Conservation (phyloP, 2,888 invertebrate genomes). For the Drosophila kuntzei region DNA sequence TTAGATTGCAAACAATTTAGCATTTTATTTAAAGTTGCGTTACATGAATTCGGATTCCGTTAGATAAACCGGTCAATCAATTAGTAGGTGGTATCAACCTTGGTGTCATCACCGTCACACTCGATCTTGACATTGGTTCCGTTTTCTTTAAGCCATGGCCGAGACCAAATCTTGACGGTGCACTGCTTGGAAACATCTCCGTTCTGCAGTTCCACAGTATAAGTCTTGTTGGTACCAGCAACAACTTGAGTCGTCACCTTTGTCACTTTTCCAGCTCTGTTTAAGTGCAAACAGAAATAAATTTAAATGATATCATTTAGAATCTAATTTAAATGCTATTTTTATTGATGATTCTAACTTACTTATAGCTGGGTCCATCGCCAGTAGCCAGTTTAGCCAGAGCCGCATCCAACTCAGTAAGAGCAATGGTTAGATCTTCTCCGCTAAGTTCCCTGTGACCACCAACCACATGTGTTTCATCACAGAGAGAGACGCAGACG, state of each 20-base stretch:
- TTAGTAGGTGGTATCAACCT: slow-evolving; percentile 7
- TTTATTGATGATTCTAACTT: slow-evolving; percentile 14
- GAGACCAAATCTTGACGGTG: slow-evolving; percentile 62
- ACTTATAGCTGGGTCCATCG: slow-evolving; percentile 65
- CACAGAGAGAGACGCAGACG: slow-evolving; percentile 13
- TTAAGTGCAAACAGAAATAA: not conserved
- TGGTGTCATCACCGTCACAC: slow-evolving; percentile 42
- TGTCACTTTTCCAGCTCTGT: slow-evolving; percentile 55
- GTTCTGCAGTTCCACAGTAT: slow-evolving; percentile 57
- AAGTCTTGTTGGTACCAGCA: slow-evolving; percentile 50
- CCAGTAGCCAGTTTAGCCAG: slow-evolving; percentile 42
- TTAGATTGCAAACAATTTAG: not conserved
- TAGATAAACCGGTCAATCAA: not conserved
- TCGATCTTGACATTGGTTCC: slow-evolving; percentile 64
- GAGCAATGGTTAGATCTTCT: slow-evolving; percentile 26
- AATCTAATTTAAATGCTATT: not conserved
- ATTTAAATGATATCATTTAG: not conserved
- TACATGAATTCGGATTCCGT: not conserved
- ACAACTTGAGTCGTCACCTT: slow-evolving; percentile 70
- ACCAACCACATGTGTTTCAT: slow-evolving; percentile 23
- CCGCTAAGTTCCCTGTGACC: slow-evolving; percentile 42
- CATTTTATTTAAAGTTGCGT: not conserved
- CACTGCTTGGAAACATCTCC: slow-evolving; percentile 3
- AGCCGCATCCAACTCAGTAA: slow-evolving; percentile 26
- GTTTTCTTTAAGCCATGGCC: slow-evolving; percentile 58